Evolutionary conservation across 2,113 vertebrate species (phyloP).

Genomic region (Epinephelus cyanopodus): DNA sequence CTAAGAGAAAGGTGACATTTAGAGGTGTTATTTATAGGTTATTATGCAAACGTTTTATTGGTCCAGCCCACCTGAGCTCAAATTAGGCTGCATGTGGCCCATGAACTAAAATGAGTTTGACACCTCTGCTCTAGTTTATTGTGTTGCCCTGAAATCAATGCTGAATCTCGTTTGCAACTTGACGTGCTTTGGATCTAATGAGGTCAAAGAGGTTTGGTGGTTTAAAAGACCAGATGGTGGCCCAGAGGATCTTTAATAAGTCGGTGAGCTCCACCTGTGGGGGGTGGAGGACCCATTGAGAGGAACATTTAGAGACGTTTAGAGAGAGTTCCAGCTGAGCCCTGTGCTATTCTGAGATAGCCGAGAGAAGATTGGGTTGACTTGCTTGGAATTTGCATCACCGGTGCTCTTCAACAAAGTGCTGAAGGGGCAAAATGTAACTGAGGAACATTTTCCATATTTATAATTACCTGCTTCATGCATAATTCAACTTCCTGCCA

Average conservation of each 20-base stretch:
- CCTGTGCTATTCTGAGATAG: constrained; percentile 7
- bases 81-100: too few relatives aligned
- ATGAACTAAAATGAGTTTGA: too few relatives aligned
- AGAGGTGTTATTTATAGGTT: too few relatives aligned
- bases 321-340: constrained; percentile 13
- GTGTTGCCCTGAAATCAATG: constrained; percentile 19
- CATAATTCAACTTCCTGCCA: constrained; percentile 29
- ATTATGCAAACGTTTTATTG: too few relatives aligned
- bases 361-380: background rate
- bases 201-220: constrained; percentile 28
- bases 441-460: constrained; percentile 18
- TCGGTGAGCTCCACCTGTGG: background rate
- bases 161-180: constrained; percentile 17
- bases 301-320: background rate
- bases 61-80: too few relatives aligned
- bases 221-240: constrained; percentile 5
- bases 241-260: constrained; percentile 27
- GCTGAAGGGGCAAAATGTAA: constrained; percentile 24
- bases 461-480: constrained; percentile 31
- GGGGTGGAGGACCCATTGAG: background rate
- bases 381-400: constrained; percentile 22
- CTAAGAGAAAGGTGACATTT: too few relatives aligned
- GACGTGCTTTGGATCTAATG: constrained; percentile 28
- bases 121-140: background rate
- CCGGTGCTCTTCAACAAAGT: background rate